Evolutionary conservation across 2,888 invertebrate genomes (phyloP).

Genomic region (Carpatolechia fugitivella): DNA sequence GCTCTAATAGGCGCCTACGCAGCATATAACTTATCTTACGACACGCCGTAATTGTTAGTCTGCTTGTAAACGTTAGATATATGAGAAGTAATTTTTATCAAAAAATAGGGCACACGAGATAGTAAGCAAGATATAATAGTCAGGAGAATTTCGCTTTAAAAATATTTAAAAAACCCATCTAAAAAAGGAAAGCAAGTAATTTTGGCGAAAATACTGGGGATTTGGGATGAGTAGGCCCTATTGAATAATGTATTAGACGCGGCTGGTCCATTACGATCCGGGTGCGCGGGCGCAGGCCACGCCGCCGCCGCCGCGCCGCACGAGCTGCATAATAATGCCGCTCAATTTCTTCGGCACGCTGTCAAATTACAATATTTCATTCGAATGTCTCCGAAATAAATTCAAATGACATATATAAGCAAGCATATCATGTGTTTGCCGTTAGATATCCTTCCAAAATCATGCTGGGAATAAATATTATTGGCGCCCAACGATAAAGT

Average conservation of each 20-base stretch:
- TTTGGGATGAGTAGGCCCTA: slow-evolving; percentile 52
- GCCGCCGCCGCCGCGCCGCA: slow-evolving; percentile 57
- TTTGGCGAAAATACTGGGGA: slow-evolving; percentile 50
- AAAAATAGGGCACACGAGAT: background rate
- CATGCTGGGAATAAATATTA: slow-evolving; percentile 30
- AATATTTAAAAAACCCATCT: background rate
- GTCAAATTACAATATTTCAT: slow-evolving; percentile 59
- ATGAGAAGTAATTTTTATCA: background rate
- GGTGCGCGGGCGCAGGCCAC: slow-evolving; percentile 45
- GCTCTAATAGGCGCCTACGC: slow-evolving; percentile 23
- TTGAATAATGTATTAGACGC: slow-evolving; percentile 68
- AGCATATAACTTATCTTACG: slow-evolving; percentile 16
- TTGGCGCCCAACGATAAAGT: slow-evolving; percentile 6
- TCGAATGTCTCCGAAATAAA: slow-evolving; percentile 50
- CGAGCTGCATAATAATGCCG: slow-evolving; percentile 73
- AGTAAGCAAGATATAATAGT: background rate
- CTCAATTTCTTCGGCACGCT: slow-evolving; percentile 49
- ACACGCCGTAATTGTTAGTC: slow-evolving; percentile 9
- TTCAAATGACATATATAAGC: slow-evolving; percentile 48
- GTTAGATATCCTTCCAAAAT: slow-evolving; percentile 31
- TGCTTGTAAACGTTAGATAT: background rate
- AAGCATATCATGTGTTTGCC: slow-evolving; percentile 31
- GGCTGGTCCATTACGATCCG: slow-evolving; percentile 54
- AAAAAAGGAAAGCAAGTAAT: slow-evolving; percentile 21
- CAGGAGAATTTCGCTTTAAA: background rate